phyloP scores from a whole-genome alignment of 2,888 invertebrate genomes.

The Callyntrura guangdongensis region DNA sequence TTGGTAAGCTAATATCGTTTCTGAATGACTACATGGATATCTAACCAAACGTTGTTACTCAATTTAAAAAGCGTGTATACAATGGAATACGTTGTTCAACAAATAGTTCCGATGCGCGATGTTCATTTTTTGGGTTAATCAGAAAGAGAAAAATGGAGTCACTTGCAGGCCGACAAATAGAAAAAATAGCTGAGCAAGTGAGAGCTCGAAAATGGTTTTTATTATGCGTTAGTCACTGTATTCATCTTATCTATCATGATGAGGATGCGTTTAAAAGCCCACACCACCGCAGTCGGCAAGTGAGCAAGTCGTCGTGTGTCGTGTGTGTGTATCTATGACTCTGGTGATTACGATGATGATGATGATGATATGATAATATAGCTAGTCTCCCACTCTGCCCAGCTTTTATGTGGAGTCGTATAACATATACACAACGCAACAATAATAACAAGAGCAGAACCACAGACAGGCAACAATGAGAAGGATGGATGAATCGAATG shows the following conservation, averaged over 20 bases:
- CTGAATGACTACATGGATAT: too few relatives aligned
- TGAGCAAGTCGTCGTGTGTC: constrained; percentile 42
- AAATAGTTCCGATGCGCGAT: too few relatives aligned
- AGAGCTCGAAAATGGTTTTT: constrained; percentile 72
- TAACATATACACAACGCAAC: background rate
- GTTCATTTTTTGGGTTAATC: too few relatives aligned
- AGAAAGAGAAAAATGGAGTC: too few relatives aligned
- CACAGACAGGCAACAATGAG: constrained; percentile 17
- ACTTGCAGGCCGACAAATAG: constrained; percentile 51
- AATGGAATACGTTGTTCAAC: too few relatives aligned
- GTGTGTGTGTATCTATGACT: constrained; percentile 20
- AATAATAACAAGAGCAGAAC: constrained; percentile 1
- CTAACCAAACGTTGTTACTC: too few relatives aligned
- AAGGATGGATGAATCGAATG: constrained; percentile 19
- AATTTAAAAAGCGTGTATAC: too few relatives aligned
- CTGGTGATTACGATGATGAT: constrained; percentile 13
- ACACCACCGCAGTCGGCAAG: too few relatives aligned
- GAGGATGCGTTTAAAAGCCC: constrained; percentile 42
- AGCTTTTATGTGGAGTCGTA: background rate
- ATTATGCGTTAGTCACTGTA: constrained; percentile 68
- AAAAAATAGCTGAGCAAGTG: constrained; percentile 21
- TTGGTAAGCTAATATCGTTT: too few relatives aligned
- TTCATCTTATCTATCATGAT: constrained; percentile 33
- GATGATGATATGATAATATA: background rate
- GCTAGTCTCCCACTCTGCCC: background rate